Percentiles rank a stretch among this genome's conserved stretches.
Conservation (phyloP, 2,888 invertebrate genomes). For the Scrobipalpa costella region DNA sequence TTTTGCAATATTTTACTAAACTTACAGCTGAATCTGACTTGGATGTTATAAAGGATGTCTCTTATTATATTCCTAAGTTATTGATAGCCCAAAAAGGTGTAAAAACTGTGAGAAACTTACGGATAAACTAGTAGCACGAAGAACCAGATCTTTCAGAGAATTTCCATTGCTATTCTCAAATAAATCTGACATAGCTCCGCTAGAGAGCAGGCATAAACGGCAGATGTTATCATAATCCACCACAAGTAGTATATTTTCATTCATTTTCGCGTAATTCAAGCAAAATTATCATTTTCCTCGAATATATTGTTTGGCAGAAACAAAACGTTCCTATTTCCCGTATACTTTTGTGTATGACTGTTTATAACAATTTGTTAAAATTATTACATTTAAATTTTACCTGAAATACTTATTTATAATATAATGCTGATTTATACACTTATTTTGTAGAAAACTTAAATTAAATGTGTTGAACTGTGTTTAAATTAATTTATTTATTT, state of each 20-base stretch:
- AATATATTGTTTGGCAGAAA: conserved; percentile 4
- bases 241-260: conserved; percentile 36
- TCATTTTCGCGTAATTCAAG: conserved; percentile 31
- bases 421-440: too few species aligned
- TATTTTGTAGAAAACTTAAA: too few species aligned
- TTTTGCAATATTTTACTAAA: too few species aligned
- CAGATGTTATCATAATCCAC: conserved; percentile 40
- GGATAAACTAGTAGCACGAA: conserved; percentile 32
- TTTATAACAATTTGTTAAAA: too few species aligned
- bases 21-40: too few species aligned
- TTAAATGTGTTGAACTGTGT: too few species aligned
- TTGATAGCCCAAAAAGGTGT: background rate
- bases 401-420: too few species aligned
- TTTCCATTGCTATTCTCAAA: conserved; percentile 34
- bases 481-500: too few species aligned
- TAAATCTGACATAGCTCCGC: conserved; percentile 38
- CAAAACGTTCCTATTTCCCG: conserved; percentile 12
- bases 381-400: too few species aligned
- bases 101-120: conserved; percentile 28
- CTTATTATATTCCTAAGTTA: too few species aligned
- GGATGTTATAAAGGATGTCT: too few species aligned
- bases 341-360: too few species aligned
- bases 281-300: background rate
- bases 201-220: conserved; percentile 38
- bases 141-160: conserved; percentile 34